Evolutionary conservation across 1,140 invertebrate genomes (phyloP).

Genomic region (Hylyphantes graminicola): DNA sequence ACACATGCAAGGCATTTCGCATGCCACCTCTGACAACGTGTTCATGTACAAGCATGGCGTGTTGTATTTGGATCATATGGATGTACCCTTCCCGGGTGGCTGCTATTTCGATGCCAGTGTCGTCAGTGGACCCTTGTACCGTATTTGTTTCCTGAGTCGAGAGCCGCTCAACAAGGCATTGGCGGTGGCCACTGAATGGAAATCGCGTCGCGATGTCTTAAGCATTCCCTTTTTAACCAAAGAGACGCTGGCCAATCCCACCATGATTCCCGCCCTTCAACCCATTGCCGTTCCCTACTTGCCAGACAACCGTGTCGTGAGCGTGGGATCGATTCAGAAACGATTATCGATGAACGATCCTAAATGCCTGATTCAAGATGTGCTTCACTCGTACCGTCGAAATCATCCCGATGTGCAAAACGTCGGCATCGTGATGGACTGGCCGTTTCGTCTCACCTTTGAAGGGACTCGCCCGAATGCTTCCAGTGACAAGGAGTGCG

Average conservation of each 20-base stretch:
- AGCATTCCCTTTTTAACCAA: neutral
- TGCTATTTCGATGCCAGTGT: neutral
- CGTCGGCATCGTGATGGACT: neutral
- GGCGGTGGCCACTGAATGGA: neutral
- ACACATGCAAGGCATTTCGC: neutral
- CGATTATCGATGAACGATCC: neutral
- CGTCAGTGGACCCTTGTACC: neutral
- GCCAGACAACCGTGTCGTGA: neutral
- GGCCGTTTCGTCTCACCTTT: neutral
- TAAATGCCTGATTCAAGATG: neutral
- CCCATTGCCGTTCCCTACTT: neutral
- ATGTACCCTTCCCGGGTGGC: slow-evolving; percentile 14
- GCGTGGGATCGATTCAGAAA: neutral
- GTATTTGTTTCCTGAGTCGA: slow-evolving; percentile 1
- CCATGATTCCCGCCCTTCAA: neutral
- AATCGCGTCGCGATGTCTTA: neutral
- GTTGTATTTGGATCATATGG: neutral
- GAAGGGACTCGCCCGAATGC: slow-evolving; percentile 7
- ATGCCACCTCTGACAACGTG: neutral
- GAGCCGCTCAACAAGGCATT: slow-evolving; percentile 4
- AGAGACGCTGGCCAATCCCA: neutral
- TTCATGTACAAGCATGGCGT: slow-evolving; percentile 16
- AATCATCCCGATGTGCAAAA: neutral
- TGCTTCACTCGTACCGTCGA: neutral
- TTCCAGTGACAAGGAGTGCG: neutral